Conservation (phyloP, 2,888 invertebrate genomes). For the Sphaerophoria taeniata region DNA sequence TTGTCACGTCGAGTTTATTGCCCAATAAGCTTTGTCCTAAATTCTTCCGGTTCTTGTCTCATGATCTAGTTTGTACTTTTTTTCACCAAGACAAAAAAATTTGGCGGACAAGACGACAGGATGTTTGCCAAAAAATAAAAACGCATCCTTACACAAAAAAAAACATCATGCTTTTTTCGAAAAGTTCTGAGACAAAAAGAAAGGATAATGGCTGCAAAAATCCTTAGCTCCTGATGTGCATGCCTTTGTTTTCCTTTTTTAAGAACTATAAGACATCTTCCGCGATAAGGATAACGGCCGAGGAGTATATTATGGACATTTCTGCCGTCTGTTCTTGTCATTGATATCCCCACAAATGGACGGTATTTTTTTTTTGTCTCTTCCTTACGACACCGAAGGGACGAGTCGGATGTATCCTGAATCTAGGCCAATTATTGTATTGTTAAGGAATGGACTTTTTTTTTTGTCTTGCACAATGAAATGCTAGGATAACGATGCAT, state of each 20-base stretch:
- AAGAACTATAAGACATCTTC: slow-evolving; percentile 34
- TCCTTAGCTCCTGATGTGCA: slow-evolving; percentile 28
- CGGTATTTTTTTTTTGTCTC: slow-evolving; percentile 14
- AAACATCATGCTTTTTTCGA: slow-evolving; percentile 6
- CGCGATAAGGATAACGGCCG: slow-evolving; percentile 58
- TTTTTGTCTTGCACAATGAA: slow-evolving; percentile 17
- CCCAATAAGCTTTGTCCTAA: slow-evolving; percentile 74
- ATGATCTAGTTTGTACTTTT: slow-evolving; percentile 40
- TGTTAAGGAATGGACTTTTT: slow-evolving; percentile 9
- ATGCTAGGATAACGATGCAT: slow-evolving; percentile 46
- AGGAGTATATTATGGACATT: slow-evolving; percentile 39
- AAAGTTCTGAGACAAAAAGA: slow-evolving; percentile 22
- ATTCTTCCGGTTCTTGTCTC: slow-evolving; percentile 71
- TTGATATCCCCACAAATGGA: slow-evolving; percentile 54
- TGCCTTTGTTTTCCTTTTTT: slow-evolving; percentile 56
- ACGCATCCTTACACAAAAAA: slow-evolving; percentile 50
- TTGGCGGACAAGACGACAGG: slow-evolving; percentile 67
- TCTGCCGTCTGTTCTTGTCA: slow-evolving; percentile 66
- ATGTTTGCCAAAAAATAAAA: slow-evolving; percentile 66
- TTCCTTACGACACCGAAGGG: neutral
- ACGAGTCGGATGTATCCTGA: slow-evolving; percentile 5
- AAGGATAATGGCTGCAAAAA: slow-evolving; percentile 43
- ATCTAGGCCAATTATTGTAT: slow-evolving; percentile 69
- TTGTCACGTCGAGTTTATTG: slow-evolving; percentile 74
- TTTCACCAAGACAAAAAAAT: slow-evolving; percentile 32